A percentile compares a stretch with the other conserved stretches of the same genome.
These are phyloP conservation scores for Chaetoderma sp. DNA, from an alignment of 2,888 invertebrate genomes.

Conservation along the genomic window DNA sequence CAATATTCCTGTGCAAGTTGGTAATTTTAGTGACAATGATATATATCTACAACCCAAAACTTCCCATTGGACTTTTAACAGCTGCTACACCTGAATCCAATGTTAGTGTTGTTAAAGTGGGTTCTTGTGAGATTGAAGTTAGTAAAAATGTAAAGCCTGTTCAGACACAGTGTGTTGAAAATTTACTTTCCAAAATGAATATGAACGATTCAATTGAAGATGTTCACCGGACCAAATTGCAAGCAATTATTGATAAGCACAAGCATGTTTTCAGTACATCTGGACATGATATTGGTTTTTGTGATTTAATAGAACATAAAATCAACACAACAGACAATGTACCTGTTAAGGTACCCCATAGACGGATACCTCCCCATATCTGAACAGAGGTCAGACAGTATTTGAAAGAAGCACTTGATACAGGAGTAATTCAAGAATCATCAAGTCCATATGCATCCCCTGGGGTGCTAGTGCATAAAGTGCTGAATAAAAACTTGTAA, in stretches of 20 bases:
- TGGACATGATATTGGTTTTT: conserved; percentile 10
- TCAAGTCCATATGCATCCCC: conserved; percentile 39
- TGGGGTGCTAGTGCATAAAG: conserved; percentile 35
- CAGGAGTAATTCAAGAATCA: neutral
- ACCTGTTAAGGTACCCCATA: conserved; percentile 9
- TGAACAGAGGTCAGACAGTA: neutral
- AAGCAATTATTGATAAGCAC: neutral
- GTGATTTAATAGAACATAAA: conserved; percentile 5
- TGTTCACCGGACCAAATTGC: neutral
- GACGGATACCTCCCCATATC: neutral
- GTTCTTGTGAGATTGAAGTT: neutral
- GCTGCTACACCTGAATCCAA: neutral
- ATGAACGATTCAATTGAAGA: neutral
- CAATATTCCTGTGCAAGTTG: neutral
- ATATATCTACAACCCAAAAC: neutral
- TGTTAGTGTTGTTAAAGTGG: neutral
- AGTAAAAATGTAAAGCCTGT: neutral
- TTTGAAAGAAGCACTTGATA: neutral
- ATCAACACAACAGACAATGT: conserved; percentile 1
- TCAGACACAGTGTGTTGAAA: neutral
- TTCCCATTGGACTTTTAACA: neutral
- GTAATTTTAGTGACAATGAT: neutral
- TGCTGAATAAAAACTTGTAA: conserved; percentile 40
- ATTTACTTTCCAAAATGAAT: neutral
- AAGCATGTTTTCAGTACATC: conserved; percentile 1